Evolutionary conservation across 2,797 vertebrate genomes (phyloP).

Genomic region (Pteropus rufus): DNA sequence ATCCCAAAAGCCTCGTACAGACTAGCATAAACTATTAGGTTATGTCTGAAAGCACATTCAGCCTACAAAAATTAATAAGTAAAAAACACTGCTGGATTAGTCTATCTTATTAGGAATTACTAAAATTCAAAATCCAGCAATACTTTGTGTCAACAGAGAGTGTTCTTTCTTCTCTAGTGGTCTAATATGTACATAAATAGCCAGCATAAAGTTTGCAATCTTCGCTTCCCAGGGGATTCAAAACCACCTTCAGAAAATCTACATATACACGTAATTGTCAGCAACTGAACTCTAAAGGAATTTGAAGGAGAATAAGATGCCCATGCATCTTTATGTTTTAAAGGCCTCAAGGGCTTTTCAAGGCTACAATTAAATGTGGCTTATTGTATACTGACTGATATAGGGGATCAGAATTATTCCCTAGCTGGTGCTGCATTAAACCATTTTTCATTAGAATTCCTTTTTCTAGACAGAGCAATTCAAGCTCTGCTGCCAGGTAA

Average conservation of each 20-base stretch:
- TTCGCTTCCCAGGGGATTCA: conserved; percentile 28
- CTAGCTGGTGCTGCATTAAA: conserved; percentile 52
- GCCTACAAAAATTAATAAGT: background rate
- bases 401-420: conserved; percentile 63
- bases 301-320: conserved; percentile 24
- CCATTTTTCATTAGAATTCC: conserved; percentile 69
- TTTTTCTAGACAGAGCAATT: conserved; percentile 62
- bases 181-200: background rate
- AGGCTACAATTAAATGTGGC: conserved; percentile 60
- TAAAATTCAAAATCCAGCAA: conserved; percentile 34
- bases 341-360: conserved; percentile 41
- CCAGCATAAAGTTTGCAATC: background rate
- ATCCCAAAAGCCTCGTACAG: background rate
- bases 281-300: background rate
- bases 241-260: conserved; percentile 31
- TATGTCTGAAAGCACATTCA: background rate
- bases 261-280: conserved; percentile 17
- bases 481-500: conserved; percentile 52
- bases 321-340: conserved; percentile 26
- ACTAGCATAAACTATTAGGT: background rate
- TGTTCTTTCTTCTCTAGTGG: background rate
- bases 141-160: background rate
- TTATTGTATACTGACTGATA: conserved; percentile 60
- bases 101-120: conserved; percentile 8
- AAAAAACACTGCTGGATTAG: background rate